phyloP scores from a whole-genome alignment of 2,888 invertebrate species.

The Scotopteryx bipunctaria region DNA sequence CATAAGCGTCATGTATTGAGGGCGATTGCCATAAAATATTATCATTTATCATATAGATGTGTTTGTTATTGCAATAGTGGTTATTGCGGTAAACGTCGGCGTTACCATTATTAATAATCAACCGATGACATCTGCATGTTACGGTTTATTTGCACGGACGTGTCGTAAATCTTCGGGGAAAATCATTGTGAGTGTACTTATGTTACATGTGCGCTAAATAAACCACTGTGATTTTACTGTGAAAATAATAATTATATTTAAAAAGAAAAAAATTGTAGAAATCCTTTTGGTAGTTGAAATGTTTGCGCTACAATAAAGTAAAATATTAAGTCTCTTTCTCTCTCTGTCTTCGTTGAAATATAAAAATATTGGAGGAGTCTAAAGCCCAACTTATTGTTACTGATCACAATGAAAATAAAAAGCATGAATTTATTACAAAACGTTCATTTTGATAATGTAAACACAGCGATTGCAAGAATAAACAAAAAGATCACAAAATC shows the following conservation, averaged over 20 bases:
- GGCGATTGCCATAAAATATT: constrained; percentile 77
- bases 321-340: too few species aligned
- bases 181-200: constrained; percentile 30
- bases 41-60: constrained; percentile 78
- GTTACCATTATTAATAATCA: constrained; percentile 73
- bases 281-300: constrained; percentile 1
- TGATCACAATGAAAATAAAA: constrained; percentile 22
- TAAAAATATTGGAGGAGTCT: background rate
- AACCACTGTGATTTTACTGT: constrained; percentile 19
- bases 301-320: background rate
- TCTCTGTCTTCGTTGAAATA: too few species aligned
- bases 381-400: constrained; percentile 11
- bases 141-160: constrained; percentile 56
- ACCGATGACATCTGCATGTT: constrained; percentile 71
- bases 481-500: constrained; percentile 22
- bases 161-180: constrained; percentile 47
- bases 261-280: background rate
- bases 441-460: constrained; percentile 20
- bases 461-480: constrained; percentile 26
- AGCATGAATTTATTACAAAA: constrained; percentile 19
- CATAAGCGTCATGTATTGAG: constrained; percentile 70
- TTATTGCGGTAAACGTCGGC: constrained; percentile 78
- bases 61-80: constrained; percentile 75
- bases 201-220: constrained; percentile 50
- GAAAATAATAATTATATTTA: background rate